Base-by-base conservation (phyloP, 1,140 invertebrate species). In the Scaptomyza hsui region DNA sequence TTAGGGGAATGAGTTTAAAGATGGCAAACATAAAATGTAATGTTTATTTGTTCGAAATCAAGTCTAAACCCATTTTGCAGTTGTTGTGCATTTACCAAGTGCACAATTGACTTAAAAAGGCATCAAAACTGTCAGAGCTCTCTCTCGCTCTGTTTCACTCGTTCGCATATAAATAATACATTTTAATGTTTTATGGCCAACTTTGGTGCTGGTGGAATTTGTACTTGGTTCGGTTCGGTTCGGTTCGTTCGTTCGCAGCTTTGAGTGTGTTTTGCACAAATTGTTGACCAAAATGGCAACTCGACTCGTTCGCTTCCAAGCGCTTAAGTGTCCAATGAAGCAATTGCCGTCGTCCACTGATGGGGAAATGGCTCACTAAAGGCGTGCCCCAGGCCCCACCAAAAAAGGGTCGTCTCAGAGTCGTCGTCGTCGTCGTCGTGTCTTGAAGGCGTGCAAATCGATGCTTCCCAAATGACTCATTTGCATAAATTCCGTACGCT, bases 121-220 rank as follows among this genome's bases (percentile, higher is more conserved):
- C 37, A 32, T 0, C 16, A 18, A 32, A 32, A 19, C 5, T 18
- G 32, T 52, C 16, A 32, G 15, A n/a, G 37, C 16, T 19, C 32
- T 37, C 26, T 9, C 26, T 9, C 26, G 1, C 6, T 12, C 32
- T n/a, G n/a, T n/a, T n/a, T n/a, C 32, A 2, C 3, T 37, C 7
- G 7, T 12, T 4, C 32, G n/a, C 32, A 37, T 37, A 37, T n/a
- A 37, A 37, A 37, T 13, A 37, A 37, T 64, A 62, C 60, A 71
- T 71, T 71, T 79, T 71, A 70, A 72, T 80, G 75, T 75, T 61
- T 78, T 64, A 74, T 77, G 61, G 72, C 78, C 78, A 78, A 78
- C 64, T 82, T 82, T 59, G 78, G 78, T 37, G 42, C 47, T 26
- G 45, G 41, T 32, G 74, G 79, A 78, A 81, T 81, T 80, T 56